Percentiles rank a stretch among this genome's conserved stretches.
Conservation (phyloP, 2,888 invertebrate species). For the Drosophila picticornis region DNA sequence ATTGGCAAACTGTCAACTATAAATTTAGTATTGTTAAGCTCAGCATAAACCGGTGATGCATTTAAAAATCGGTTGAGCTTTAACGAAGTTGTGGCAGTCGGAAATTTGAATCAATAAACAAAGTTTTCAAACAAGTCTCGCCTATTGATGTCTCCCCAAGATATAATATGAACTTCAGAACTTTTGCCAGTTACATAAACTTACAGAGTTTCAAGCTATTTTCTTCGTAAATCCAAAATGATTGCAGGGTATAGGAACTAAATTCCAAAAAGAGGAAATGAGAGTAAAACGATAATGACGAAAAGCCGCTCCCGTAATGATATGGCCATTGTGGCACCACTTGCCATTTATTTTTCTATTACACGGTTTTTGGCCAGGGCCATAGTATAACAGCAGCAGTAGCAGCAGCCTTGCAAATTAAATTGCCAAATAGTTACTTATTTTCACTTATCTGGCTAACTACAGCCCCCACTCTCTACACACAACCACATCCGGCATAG, state of each 20-base stretch:
- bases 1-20: too few species aligned
- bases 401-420: slow-evolving; percentile 49
- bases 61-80: too few species aligned
- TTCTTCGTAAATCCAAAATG: background rate
- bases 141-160: background rate
- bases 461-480: background rate
- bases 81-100: background rate
- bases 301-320: slow-evolving; percentile 71
- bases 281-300: slow-evolving; percentile 69
- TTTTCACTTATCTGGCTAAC: slow-evolving; percentile 18
- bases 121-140: background rate
- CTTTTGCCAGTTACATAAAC: background rate
- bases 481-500: slow-evolving; percentile 9
- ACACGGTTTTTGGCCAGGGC: slow-evolving; percentile 26
- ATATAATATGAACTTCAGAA: background rate
- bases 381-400: background rate
- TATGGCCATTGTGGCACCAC: slow-evolving; percentile 32
- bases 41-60: too few species aligned
- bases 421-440: slow-evolving; percentile 54
- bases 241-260: slow-evolving; percentile 5
- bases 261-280: slow-evolving; percentile 64
- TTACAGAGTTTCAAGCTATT: background rate
- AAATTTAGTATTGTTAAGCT: too few species aligned
- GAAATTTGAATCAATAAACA: background rate
- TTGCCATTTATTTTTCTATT: slow-evolving; percentile 60